These are phyloP conservation scores for Aplochiton taeniatus DNA, from an alignment of 2,797 vertebrate species.

Conservation along the genomic window DNA sequence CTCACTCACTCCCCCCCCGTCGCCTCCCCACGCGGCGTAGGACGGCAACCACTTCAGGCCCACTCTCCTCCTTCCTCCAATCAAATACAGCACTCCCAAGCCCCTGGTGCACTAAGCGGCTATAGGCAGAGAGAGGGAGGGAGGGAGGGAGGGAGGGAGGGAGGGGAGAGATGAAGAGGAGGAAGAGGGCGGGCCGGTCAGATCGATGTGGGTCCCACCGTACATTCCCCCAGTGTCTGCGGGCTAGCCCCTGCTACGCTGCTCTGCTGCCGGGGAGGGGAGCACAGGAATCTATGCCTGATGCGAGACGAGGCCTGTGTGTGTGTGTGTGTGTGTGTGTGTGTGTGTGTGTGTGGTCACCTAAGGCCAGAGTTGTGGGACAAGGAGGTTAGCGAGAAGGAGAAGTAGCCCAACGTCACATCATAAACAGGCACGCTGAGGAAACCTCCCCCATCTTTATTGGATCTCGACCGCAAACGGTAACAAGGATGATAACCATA, in stretches of 20 bases:
- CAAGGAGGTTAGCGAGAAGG: neutral
- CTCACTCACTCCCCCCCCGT: slow-evolving; percentile 1
- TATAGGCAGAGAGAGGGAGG: no score
- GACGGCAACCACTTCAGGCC: neutral
- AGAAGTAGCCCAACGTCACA: no score
- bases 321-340: slow-evolving; percentile 12
- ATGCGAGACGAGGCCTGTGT: neutral
- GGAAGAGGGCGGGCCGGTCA: no score
- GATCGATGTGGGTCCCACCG: no score
- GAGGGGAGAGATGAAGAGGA: neutral
- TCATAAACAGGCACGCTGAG: no score
- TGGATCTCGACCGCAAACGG: no score
- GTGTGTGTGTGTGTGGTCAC: slow-evolving; percentile 2
- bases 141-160: neutral
- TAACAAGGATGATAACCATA: no score
- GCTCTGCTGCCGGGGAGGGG: no score
- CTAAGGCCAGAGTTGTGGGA: neutral
- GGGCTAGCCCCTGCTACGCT: no score
- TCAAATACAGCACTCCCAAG: no score
- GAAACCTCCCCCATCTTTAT: no score
- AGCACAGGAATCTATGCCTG: neutral
- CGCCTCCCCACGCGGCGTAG: slow-evolving; percentile 12
- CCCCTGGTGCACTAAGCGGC: slow-evolving; percentile 1
- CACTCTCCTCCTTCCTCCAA: neutral
- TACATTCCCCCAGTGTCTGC: no score